Evolutionary conservation across 2,888 invertebrate species (phyloP).

Genomic region (Dasysyrphus tricinctus): DNA sequence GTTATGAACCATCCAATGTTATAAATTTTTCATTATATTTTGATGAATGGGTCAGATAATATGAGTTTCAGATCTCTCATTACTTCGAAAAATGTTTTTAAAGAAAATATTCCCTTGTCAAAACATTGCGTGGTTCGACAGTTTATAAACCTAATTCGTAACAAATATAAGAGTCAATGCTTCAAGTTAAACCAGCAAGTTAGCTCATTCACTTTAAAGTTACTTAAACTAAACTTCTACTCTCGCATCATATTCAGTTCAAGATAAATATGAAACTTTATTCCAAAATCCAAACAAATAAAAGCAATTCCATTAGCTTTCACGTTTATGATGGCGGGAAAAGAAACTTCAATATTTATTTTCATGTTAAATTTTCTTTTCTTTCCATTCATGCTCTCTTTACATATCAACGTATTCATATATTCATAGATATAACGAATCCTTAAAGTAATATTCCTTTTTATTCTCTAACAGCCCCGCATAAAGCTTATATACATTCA

Average conservation of each 20-base stretch:
- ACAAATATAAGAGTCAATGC: not conserved
- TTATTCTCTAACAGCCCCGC: slow-evolving; percentile 31
- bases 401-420: not conserved
- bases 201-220: slow-evolving; percentile 5
- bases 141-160: too few species aligned
- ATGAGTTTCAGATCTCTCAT: too few species aligned
- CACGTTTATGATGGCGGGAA: slow-evolving; percentile 49
- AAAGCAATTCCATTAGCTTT: slow-evolving; percentile 68
- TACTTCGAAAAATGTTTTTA: too few species aligned
- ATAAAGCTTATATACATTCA: slow-evolving; percentile 18
- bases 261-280: slow-evolving; percentile 35
- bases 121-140: too few species aligned
- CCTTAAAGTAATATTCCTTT: slow-evolving; percentile 16
- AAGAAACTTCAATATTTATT: slow-evolving; percentile 61
- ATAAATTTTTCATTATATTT: too few species aligned
- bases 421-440: slow-evolving; percentile 4
- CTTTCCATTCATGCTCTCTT: not conserved
- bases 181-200: not conserved
- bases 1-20: too few species aligned
- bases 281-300: slow-evolving; percentile 34
- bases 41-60: too few species aligned
- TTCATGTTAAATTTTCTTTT: slow-evolving; percentile 44
- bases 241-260: slow-evolving; percentile 11
- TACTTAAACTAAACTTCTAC: not conserved
- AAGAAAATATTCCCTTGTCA: too few species aligned